A percentile compares a stretch with the other conserved stretches of the same genome.
These are phyloP conservation scores for Drosophila nigromelanica DNA, from an alignment of 1,140 invertebrate species.

Conservation along the genomic window DNA sequence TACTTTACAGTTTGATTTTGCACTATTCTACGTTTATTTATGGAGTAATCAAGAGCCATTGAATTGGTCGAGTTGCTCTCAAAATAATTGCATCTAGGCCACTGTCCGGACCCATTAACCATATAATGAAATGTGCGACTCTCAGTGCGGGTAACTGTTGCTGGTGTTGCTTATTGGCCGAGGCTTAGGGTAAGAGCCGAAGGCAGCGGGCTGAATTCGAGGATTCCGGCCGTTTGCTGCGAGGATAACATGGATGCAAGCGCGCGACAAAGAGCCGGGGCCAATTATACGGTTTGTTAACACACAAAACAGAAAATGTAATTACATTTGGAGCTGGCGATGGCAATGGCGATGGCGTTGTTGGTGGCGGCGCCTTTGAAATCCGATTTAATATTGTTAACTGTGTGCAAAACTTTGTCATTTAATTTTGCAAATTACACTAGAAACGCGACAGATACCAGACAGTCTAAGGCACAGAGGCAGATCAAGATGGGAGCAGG, in stretches of 20 bases:
- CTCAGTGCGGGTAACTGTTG: constrained; percentile 61
- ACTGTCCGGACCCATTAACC: constrained; percentile 32
- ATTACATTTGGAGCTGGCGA: constrained; percentile 69
- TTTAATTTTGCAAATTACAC: constrained; percentile 69
- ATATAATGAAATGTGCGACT: constrained; percentile 14
- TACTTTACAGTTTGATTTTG: background rate
- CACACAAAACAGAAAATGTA: constrained; percentile 82
- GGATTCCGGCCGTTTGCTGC: constrained; percentile 9
- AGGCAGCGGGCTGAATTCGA: background rate
- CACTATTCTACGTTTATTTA: background rate
- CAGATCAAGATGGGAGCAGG: background rate
- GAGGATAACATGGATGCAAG: constrained; percentile 46
- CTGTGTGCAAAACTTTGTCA: constrained; percentile 80
- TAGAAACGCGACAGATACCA: constrained; percentile 29
- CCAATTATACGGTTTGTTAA: constrained; percentile 82
- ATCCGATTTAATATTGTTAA: constrained; percentile 82
- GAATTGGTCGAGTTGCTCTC: constrained; percentile 19
- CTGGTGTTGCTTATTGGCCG: constrained; percentile 36
- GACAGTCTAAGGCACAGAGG: background rate
- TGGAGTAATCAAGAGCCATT: constrained; percentile 15
- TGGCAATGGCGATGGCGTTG: background rate
- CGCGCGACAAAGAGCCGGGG: constrained; percentile 56
- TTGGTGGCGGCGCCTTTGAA: constrained; percentile 56
- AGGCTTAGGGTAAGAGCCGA: constrained; percentile 2
- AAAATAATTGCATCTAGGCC: constrained; percentile 34